phyloP scores from a whole-genome alignment of 1,140 invertebrate genomes.

The Cydia splendana region DNA sequence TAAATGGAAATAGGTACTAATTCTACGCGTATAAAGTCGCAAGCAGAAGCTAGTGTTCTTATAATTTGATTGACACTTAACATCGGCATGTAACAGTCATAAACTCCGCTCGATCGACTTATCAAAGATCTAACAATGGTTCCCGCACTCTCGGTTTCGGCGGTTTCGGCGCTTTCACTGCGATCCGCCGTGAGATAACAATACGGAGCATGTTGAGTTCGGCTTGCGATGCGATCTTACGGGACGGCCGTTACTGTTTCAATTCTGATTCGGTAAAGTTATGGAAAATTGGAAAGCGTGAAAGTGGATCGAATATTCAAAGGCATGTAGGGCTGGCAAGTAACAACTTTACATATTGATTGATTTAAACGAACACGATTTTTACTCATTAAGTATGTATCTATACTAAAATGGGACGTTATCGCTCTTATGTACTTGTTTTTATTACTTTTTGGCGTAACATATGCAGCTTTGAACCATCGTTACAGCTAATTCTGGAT shows the following conservation, averaged over 20 bases:
- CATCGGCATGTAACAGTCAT: background rate
- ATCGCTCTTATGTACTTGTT: too few relatives aligned
- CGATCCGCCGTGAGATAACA: constrained; percentile 16
- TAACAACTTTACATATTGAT: too few relatives aligned
- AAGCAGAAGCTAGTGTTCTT: too few relatives aligned
- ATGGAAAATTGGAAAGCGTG: background rate
- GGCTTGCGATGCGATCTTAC: background rate
- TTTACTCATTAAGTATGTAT: too few relatives aligned
- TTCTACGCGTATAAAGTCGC: too few relatives aligned
- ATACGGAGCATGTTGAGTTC: background rate
- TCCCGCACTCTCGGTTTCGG: constrained; percentile 18
- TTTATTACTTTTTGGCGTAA: too few relatives aligned
- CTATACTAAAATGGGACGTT: too few relatives aligned
- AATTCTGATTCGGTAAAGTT: background rate
- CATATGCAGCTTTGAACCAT: too few relatives aligned
- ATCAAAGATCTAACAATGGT: background rate
- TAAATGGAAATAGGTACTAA: too few relatives aligned
- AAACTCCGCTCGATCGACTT: background rate
- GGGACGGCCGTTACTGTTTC: background rate
- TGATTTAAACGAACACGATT: too few relatives aligned
- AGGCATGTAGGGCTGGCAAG: background rate
- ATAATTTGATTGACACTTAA: background rate
- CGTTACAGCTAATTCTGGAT: too few relatives aligned
- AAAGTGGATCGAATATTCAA: background rate
- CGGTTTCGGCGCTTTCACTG: background rate